Evolutionary conservation across 2,113 vertebrate genomes (phyloP), one percentile per base, ranked within the genome.

Genomic region (Fukomys damarensis): DNA sequence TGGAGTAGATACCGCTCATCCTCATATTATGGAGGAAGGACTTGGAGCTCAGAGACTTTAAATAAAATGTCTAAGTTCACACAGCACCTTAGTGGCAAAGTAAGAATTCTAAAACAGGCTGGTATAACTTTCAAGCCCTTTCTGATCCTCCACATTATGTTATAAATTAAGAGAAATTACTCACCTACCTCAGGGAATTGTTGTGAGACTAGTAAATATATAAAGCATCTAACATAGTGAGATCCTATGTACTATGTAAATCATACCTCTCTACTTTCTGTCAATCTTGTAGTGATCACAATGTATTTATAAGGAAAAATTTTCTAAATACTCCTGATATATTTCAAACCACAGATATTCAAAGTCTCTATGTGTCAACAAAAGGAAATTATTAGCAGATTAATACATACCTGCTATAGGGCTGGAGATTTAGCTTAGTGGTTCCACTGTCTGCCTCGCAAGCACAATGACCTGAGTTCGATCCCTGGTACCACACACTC

Each of bases 281-380:
- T 26, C 2, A 3, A 14, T 65, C 46, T 43, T 54, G 30, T 61
- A 59, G 43, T 17, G 3, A 74, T 77, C 68, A 90, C 38, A 81
- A 76, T 65, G 8, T 61, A 88, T 83, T 72, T 61, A 35, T n/a
- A 90, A 70, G 20, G 8, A 70, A 91, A 84, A 3, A n/a, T 13
- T 80, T 92, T 92, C 79, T 80, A 89, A 89, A 76, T 81, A 94
- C 3, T 20, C 61, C n/a, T 86, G 52, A 87, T 35, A 32, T 79
- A 86, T 80, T 89, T 95, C 56, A 95, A 86, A 91, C 52, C 46
- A 82, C 11, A 97, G 38, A 81, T 41, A 89, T 0, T 63, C 59
- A 54, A 24, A 70, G 54, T 80, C 41, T 88, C 59, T 76, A 86
- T 93, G 80, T 96, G 65, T 89, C 86, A 52, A 59, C 66, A 92